A percentile compares a stretch with the other conserved stretches of the same genome.
These are phyloP conservation scores for Macaca nemestrina DNA, from an alignment of 2,113 vertebrate genomes.

Conservation along the genomic window DNA sequence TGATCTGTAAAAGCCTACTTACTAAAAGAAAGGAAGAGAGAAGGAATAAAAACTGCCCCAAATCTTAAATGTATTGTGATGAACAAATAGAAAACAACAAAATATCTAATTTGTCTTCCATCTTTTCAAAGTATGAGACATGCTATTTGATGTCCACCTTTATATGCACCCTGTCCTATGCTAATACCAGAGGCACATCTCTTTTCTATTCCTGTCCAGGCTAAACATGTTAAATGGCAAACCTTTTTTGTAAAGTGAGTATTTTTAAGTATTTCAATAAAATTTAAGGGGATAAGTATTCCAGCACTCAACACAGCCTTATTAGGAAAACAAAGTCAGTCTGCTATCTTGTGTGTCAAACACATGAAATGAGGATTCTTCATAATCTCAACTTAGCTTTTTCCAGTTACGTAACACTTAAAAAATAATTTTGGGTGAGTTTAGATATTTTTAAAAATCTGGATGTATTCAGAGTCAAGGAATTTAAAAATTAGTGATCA, in stretches of 20 bases:
- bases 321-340: slow-evolving; percentile 76
- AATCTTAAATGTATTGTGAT: neutral
- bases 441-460: slow-evolving; percentile 1
- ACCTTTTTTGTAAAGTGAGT: slow-evolving; percentile 13
- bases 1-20: neutral
- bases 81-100: neutral
- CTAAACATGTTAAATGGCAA: slow-evolving; percentile 65
- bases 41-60: neutral
- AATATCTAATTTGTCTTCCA: neutral
- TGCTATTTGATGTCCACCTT: neutral
- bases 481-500: slow-evolving; percentile 29
- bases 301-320: slow-evolving; percentile 74
- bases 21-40: neutral
- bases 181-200: neutral
- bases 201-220: slow-evolving; percentile 24
- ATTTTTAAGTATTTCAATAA: slow-evolving; percentile 75
- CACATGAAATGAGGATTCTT: slow-evolving; percentile 48
- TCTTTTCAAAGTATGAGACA: neutral
- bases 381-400: slow-evolving; percentile 45
- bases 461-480: neutral
- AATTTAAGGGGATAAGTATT: slow-evolving; percentile 75
- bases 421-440: neutral
- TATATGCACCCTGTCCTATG: neutral
- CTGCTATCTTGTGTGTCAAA: neutral
- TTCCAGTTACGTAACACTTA: slow-evolving; percentile 1